Evolutionary conservation across 2,113 vertebrate species (phyloP).

Genomic region (Grammomys surdaster): DNA sequence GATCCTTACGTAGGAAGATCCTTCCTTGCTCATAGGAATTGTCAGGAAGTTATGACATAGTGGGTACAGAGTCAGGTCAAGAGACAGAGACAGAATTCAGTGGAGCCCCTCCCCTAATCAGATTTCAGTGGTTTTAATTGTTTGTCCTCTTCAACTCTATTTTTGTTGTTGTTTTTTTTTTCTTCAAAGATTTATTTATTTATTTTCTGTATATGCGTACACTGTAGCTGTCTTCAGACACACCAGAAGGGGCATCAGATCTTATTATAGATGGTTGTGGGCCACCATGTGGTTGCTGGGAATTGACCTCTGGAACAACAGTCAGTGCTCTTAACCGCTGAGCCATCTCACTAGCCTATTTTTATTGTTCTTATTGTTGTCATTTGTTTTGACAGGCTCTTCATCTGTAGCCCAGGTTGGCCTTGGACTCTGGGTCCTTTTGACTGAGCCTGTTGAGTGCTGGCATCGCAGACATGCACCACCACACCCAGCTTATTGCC

Average conservation of each 20-base stretch:
- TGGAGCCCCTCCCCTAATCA: neutral
- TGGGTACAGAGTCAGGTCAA: neutral
- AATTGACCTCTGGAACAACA: no score
- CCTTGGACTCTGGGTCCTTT: neutral
- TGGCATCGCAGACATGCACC: neutral
- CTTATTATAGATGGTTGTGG: no score
- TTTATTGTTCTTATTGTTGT: neutral
- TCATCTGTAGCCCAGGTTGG: neutral
- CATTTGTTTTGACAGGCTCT: neutral
- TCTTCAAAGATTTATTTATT: no score
- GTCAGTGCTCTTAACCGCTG: no score
- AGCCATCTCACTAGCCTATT: neutral
- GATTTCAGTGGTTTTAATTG: neutral
- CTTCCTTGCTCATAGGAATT: neutral
- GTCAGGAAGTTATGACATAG: neutral
- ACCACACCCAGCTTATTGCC: neutral
- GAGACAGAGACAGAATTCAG: neutral
- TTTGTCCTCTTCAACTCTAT: neutral
- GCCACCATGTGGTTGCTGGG: no score
- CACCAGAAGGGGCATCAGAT: no score
- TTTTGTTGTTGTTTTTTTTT: neutral
- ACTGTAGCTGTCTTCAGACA: no score
- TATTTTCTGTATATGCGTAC: no score
- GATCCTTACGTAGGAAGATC: neutral
- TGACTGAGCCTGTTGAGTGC: no score